phyloP scores from a whole-genome alignment of 2,113 vertebrate genomes.

The Bubo bubo region DNA sequence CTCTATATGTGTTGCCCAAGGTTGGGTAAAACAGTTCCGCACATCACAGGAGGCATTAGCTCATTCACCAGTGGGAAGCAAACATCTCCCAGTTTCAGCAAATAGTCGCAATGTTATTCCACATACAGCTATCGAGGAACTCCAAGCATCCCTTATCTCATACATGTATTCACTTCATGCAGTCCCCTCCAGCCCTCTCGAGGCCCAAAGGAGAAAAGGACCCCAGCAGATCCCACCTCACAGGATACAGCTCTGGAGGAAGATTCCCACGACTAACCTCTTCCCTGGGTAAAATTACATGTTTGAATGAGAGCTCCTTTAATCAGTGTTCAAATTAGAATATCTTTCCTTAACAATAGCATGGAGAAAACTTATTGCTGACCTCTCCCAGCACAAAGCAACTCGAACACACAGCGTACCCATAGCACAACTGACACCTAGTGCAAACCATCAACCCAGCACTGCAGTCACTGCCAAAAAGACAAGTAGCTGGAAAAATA shows the following conservation, averaged over 20 bases:
- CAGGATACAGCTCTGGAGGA: neutral
- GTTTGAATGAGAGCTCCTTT: neutral
- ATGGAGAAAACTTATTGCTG: neutral
- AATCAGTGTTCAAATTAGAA: neutral
- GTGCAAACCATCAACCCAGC: neutral
- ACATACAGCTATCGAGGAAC: rapidly evolving
- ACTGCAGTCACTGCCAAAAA: neutral
- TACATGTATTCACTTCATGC: rapidly evolving
- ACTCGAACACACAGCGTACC: rapidly evolving
- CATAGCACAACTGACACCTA: neutral
- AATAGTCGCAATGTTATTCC: rapidly evolving
- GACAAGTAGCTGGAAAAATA: neutral
- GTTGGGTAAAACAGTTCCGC: neutral
- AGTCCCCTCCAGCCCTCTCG: neutral
- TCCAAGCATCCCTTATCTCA: neutral
- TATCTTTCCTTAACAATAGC: neutral
- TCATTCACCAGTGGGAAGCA: neutral
- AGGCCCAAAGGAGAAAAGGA: neutral
- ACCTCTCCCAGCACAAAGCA: neutral
- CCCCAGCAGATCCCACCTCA: neutral
- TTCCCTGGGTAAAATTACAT: neutral
- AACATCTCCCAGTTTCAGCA: neutral
- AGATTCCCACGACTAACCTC: neutral
- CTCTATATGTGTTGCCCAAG: neutral
- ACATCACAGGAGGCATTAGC: neutral